Conservation (phyloP, 53 echinoderm and acorn worm genomes). For the Mesocentrotus franciscanus region DNA sequence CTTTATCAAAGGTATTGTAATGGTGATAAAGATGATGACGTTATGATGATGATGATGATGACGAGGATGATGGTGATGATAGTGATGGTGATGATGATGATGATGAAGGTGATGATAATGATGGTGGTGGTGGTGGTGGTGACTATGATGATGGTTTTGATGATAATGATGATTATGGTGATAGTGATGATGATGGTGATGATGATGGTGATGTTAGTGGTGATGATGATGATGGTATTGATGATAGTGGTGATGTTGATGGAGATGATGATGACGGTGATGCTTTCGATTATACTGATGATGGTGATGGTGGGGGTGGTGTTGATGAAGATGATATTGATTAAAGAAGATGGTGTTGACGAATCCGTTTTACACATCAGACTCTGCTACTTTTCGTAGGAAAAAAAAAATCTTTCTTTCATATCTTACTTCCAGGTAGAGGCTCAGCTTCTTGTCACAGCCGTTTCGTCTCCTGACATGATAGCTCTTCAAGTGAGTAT, state of each 20-base stretch:
- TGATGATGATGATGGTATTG: neutral
- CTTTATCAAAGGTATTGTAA: constrained; percentile 80
- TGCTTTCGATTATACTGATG: no score
- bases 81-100: constrained; percentile 17
- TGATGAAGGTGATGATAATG: neutral
- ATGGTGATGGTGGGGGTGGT: no score
- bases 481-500: constrained; percentile 57
- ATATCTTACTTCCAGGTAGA: neutral
- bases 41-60: neutral
- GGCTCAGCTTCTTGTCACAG: constrained; percentile 43
- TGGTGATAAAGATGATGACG: neutral
- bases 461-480: constrained; percentile 47
- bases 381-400: no score
- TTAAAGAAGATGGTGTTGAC: no score
- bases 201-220: neutral
- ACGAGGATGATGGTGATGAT: neutral
- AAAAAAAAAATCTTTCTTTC: neutral
- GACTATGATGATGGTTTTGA: neutral
- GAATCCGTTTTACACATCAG: no score
- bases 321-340: no score
- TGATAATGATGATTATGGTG: constrained; percentile 32
- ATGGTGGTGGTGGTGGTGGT: neutral
- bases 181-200: neutral
- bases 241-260: no score
- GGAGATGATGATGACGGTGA: no score